Base-by-base conservation (phyloP, 1,140 invertebrate genomes). In the Drosophila gunungcola region DNA sequence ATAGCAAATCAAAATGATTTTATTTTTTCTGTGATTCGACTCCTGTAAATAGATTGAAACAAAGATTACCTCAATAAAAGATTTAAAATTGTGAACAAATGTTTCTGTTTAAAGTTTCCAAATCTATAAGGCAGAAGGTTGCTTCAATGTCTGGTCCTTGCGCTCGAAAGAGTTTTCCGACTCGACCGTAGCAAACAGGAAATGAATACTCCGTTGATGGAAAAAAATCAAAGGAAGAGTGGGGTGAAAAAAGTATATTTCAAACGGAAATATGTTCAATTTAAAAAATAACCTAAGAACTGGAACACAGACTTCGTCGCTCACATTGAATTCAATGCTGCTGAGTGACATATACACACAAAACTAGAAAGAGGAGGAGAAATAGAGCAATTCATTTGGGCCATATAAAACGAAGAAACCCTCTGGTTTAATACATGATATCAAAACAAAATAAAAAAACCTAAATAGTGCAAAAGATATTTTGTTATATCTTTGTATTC, bases 261-360 rank as follows among this genome's bases (percentile, higher is more conserved):
- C 73, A 38, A 83, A 72, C 80, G 80, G 80, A 83, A 84, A 83
- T 83, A 84, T 83, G 80, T 83, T 83, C 75, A 83, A 82, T 82
- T 83, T 82, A 64, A 82, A 83, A 78, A 83, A 84, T 74, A 84
- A 49, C 74, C 78, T 62, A 74, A 64, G 69, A 61, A 75, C 75
- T 74, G 54, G 51, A 70, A 70, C 65, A 57, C 58, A 38, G 45
- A 64, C 54, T 57, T 36, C 32, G 45, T 21, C 57, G 55, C 41
- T 61, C 46, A 55, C 67, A 70, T 48, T 27, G 36, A 70, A 57
- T 70, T 41, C 52, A 49, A 49, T 70, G 52, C 68, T 46, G 72
- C 60, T 78, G 74, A 82, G 62, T 78, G 80, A 83, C 76, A 72
- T 57, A 67, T 34, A 68, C 32, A 67, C 46, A 38, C 41, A 6